Evolutionary conservation across 2,113 vertebrate species (phyloP), one percentile per base, ranked within the genome.

Genomic region (Perca schrenkii): DNA sequence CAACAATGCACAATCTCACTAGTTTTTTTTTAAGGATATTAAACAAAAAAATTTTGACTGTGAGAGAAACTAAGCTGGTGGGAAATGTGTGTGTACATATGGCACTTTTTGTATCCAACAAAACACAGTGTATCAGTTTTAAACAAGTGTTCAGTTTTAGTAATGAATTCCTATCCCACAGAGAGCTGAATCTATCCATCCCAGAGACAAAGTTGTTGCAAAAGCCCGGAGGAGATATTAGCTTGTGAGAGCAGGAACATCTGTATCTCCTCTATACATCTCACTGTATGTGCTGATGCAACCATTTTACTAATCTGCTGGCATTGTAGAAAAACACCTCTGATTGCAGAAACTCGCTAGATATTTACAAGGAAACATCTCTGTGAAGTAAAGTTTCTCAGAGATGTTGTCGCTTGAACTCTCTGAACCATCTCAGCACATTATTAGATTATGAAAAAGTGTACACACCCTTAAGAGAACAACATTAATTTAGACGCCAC

Each of bases 211-310:
- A 63, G 62, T 81, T 74, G 74, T 11, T 43, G 53, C 58, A 43
- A 68, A 68, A 57, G 60, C 80, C 84, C 63, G 34, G 60, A 81
- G 75, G 53, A 88, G 62, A 79, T 84, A 84, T 87, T 80, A 90
- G 53, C 74, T 36, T 52, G 58, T 57, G 66, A 84, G 62, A 60
- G 75, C 54, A 56, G 66, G 36, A 89, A 73, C 89, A 89, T 89
- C 82, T 85, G 72, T 75, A 85, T 86, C 77, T 77, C 58, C 58
- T 77, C 81, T 71, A 22, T 79, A 22, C 63, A 53, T 88, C 47
- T 82, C 40, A 56, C 54, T 22, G n/a, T 22, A 74, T 74, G 46
- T 88, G 88, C 84, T 90, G 83, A 92, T 78, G 78, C 78, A 80
- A 57, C 57, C 28, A 1, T 82, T 89, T 86, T 65, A 11, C 76